phyloP scores from a whole-genome alignment of 2,888 invertebrate genomes.

The Nomada ruficornis region DNA sequence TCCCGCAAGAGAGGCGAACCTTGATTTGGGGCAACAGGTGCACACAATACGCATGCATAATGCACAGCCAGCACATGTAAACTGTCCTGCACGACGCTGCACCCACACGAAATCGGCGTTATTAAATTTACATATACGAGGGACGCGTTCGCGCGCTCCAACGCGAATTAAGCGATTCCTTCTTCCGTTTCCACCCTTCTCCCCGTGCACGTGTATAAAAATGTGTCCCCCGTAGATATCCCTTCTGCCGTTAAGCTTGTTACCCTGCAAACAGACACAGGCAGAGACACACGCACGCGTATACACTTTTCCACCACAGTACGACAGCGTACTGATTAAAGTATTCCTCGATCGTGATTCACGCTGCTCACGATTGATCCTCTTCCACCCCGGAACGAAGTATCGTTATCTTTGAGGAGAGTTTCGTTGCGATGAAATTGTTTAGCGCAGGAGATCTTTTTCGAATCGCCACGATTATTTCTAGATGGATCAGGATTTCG shows the following conservation, averaged over 20 bases:
- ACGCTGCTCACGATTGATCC: constrained; percentile 13
- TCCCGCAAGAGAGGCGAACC: constrained; percentile 70
- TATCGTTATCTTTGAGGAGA: constrained; percentile 6
- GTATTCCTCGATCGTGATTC: constrained; percentile 54
- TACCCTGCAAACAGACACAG: background rate
- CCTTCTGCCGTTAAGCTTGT: constrained; percentile 3
- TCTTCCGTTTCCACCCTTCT: constrained; percentile 57
- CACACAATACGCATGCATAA: constrained; percentile 82
- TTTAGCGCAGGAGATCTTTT: background rate
- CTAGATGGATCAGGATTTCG: too few relatives aligned
- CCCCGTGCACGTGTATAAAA: background rate
- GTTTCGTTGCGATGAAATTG: too few relatives aligned
- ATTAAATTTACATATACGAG: constrained; percentile 79
- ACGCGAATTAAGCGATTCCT: constrained; percentile 73
- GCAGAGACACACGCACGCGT: background rate
- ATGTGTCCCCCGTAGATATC: background rate
- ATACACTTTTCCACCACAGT: constrained; percentile 2
- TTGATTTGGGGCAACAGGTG: constrained; percentile 83
- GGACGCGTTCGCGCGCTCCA: constrained; percentile 41
- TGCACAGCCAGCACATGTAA: constrained; percentile 76
- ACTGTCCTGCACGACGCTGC: constrained; percentile 68
- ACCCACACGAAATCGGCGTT: constrained; percentile 73
- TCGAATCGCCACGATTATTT: too few relatives aligned
- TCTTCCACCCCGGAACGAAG: constrained; percentile 5
- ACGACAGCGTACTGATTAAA: constrained; percentile 50